Evolutionary conservation across 2,888 invertebrate species (phyloP).

Genomic region (Alentia gelatinosa): DNA sequence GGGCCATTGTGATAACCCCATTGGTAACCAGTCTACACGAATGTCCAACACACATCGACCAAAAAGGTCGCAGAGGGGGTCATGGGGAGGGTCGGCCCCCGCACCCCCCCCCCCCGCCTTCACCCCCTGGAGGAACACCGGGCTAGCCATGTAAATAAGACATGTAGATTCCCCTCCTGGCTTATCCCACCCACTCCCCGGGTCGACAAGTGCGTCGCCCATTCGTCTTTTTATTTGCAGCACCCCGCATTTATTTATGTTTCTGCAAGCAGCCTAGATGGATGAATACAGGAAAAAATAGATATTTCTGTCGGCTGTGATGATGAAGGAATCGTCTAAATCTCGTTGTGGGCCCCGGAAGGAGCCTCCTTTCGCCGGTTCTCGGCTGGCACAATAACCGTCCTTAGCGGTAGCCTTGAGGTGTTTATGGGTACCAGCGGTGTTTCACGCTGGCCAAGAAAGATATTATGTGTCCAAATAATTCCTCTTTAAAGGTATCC

Average conservation of each 20-base stretch:
- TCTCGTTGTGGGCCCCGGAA: background rate
- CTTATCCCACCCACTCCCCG: background rate
- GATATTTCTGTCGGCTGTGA: constrained; percentile 11
- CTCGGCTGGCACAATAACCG: background rate
- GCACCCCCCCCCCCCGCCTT: background rate
- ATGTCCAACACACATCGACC: background rate
- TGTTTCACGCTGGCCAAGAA: background rate
- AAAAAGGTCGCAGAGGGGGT: background rate
- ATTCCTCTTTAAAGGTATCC: background rate
- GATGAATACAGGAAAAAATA: constrained; percentile 3
- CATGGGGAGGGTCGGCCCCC: background rate
- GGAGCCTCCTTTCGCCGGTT: background rate
- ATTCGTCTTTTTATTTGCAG: background rate
- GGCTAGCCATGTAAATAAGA: background rate
- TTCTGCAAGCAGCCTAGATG: background rate
- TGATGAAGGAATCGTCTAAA: constrained; percentile 29
- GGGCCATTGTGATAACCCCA: background rate
- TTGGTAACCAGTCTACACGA: background rate
- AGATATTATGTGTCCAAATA: background rate
- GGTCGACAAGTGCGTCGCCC: background rate
- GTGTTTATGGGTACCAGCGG: background rate
- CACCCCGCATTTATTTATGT: background rate
- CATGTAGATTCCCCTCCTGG: background rate
- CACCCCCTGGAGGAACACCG: background rate
- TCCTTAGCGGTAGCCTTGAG: background rate